Evolutionary conservation across 30 jellyfish, hydroid and myxozoan species (phyloP).

Genomic region (Chironex yamaguchii): DNA sequence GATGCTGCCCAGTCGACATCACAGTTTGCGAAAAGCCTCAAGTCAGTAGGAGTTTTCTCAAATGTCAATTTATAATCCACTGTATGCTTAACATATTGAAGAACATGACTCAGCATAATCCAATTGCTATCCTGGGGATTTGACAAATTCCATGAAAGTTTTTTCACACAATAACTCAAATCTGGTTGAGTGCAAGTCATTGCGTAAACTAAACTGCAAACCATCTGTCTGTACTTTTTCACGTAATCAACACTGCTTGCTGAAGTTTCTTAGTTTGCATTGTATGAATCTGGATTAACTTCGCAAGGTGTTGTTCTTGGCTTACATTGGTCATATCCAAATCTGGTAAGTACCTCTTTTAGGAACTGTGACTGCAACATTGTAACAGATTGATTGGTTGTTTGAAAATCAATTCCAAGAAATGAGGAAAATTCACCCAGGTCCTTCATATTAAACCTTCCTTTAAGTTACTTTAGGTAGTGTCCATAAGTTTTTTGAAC

Average conservation of each 20-base stretch:
- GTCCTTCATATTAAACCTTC: constrained; percentile 58
- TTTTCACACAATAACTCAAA: constrained; percentile 36
- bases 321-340: constrained; percentile 25
- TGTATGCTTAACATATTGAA: constrained; percentile 36
- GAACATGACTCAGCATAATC: constrained; percentile 20
- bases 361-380: constrained; percentile 42
- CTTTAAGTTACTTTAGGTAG: neutral
- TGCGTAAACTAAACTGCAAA: constrained; percentile 43
- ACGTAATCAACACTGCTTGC: neutral
- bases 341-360: neutral
- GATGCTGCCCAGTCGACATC: constrained; percentile 76
- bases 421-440: constrained; percentile 60
- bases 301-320: constrained; percentile 55
- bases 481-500: neutral
- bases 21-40: constrained; percentile 14
- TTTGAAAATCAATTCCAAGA: constrained; percentile 49
- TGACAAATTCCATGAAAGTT: constrained; percentile 17
- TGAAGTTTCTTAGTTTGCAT: neutral
- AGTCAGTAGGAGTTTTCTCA: neutral
- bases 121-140: neutral
- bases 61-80: constrained; percentile 10
- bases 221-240: neutral
- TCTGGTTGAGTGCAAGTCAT: constrained; percentile 41
- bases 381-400: neutral
- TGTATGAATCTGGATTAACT: constrained; percentile 1